Conservation (phyloP, 2,113 vertebrate genomes). For the Mixornis gularis region DNA sequence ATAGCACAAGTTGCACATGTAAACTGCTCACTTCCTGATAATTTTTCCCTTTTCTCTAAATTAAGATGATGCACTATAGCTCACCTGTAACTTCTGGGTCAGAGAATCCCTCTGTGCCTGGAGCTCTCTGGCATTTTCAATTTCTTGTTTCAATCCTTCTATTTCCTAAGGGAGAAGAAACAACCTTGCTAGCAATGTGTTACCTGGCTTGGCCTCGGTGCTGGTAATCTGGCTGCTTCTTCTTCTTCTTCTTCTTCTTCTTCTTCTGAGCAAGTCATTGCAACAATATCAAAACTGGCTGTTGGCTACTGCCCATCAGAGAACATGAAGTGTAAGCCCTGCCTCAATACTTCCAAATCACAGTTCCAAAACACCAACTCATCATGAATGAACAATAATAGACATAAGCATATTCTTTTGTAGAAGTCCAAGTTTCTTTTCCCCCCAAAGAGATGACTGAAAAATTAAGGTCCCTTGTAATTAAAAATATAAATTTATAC, state of each 20-base stretch:
- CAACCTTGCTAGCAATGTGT: background rate
- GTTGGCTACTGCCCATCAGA: background rate
- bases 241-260: background rate
- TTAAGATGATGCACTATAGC: background rate
- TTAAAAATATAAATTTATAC: background rate
- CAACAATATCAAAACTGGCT: background rate
- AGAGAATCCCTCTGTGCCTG: slow-evolving; percentile 92
- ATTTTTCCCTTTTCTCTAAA: background rate
- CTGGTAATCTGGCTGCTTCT: background rate
- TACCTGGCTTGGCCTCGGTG: background rate
- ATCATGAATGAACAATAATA: background rate
- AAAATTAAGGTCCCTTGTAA: background rate
- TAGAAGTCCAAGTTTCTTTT: background rate
- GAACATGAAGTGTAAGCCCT: background rate
- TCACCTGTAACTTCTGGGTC: slow-evolving; percentile 92
- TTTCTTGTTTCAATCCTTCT: slow-evolving; percentile 92
- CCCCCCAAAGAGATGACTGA: background rate
- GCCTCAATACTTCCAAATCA: background rate
- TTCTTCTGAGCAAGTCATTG: background rate
- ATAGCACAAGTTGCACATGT: background rate
- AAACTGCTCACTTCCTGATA: background rate
- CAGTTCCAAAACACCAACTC: background rate
- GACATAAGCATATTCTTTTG: background rate
- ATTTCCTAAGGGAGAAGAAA: slow-evolving; percentile 84
- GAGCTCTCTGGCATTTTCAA: slow-evolving; percentile 92